Percentiles rank a stretch among this genome's conserved stretches.
phyloP scores from a whole-genome alignment of 2,113 vertebrate genomes.

The Podiceps cristatus region DNA sequence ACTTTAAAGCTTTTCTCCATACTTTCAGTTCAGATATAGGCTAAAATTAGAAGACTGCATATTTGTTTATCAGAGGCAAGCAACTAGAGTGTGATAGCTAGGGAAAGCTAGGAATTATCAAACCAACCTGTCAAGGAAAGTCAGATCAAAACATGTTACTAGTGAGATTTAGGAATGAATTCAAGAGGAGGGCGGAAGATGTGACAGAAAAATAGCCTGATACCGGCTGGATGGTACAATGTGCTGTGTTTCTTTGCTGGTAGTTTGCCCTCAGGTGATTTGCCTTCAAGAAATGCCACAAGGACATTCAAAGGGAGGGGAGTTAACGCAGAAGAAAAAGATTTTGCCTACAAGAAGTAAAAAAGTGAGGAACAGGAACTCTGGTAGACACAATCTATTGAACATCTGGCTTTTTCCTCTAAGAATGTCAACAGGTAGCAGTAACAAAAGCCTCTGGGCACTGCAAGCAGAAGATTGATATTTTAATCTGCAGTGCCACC shows the following conservation, averaged over 20 bases:
- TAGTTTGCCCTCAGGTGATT: neutral
- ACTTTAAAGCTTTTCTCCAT: neutral
- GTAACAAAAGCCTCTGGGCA: neutral
- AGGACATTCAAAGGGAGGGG: neutral
- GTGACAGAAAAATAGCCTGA: neutral
- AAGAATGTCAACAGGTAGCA: neutral
- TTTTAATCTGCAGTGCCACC: conserved; percentile 55
- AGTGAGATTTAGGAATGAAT: neutral
- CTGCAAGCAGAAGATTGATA: neutral
- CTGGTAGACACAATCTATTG: neutral
- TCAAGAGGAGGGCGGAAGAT: neutral
- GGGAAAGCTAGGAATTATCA: neutral
- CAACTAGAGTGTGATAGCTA: neutral
- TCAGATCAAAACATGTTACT: neutral
- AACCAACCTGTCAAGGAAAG: neutral
- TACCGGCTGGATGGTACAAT: neutral
- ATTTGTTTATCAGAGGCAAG: neutral
- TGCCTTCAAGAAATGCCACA: neutral
- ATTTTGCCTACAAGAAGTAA: neutral
- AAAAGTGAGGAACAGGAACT: neutral
- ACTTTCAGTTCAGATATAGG: neutral
- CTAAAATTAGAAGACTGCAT: neutral
- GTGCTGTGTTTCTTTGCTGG: neutral
- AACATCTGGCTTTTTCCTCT: neutral
- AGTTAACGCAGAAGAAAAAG: neutral